These are phyloP conservation scores for Drosophila subpulchrella DNA, from an alignment of 1,140 invertebrate species.

Conservation along the genomic window DNA sequence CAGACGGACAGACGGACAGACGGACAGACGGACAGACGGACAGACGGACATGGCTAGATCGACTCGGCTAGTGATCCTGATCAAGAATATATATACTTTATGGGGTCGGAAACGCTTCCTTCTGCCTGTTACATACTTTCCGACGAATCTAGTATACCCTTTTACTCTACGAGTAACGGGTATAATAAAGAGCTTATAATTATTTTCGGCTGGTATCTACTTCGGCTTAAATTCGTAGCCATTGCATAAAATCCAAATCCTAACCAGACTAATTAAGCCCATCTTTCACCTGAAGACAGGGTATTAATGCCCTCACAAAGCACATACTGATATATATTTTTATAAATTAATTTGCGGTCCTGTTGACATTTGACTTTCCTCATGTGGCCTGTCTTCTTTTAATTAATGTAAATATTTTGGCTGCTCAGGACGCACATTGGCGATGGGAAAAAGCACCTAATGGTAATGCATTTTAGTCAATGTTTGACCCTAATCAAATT, in stretches of 20 bases:
- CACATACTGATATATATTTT: conserved; percentile 37
- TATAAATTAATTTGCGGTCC: conserved; percentile 69
- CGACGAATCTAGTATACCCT: too few species aligned
- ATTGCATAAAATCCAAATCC: conserved; percentile 5
- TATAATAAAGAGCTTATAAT: conserved; percentile 10
- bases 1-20: too few species aligned
- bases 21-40: too few species aligned
- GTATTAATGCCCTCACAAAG: conserved; percentile 38
- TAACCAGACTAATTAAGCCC: neutral
- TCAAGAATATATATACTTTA: too few species aligned
- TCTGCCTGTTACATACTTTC: too few species aligned
- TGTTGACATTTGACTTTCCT: conserved; percentile 76
- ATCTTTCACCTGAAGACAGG: neutral
- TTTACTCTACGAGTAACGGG: too few species aligned
- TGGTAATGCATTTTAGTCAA: conserved; percentile 53
- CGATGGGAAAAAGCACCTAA: conserved; percentile 1
- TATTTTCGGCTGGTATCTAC: neutral
- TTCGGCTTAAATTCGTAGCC: neutral
- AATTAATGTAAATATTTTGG: conserved; percentile 74
- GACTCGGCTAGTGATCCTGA: too few species aligned
- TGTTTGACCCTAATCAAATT: conserved; percentile 75
- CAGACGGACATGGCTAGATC: too few species aligned
- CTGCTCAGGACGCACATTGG: conserved; percentile 11
- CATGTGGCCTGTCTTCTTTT: conserved; percentile 61
- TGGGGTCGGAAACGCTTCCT: too few species aligned